Base-by-base conservation (phyloP, 2,888 invertebrate species). In the Cheilosia vernalis region DNA sequence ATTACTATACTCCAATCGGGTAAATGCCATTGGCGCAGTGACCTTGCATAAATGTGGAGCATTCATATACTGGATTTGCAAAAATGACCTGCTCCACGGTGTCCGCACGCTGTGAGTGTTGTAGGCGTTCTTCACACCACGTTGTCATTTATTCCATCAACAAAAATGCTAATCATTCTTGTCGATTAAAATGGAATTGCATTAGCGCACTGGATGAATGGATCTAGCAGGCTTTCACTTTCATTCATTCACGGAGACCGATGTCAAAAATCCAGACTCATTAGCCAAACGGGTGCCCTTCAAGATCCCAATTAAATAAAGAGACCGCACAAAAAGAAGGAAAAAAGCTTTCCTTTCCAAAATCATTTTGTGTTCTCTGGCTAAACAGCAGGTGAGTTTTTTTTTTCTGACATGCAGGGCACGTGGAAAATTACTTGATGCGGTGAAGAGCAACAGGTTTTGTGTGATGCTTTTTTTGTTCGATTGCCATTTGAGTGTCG, bases 201-300 rank as follows among this genome's bases (percentile, higher is more conserved):
- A 61, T 30, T 51, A 61, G 40, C 51, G n/a, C 24, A 66, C 15
- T 30, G 30, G 4, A 49, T 19, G 13, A 30, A 30, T 17, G 37
- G 37, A 37, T 37, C 13, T 37, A 37, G 33, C 33, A 67, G 49
- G 17, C 77, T 64, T 78, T 78, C 78, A 70, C 78, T 78, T 78
- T 78, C 19, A 30, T 24, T n/a, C 40, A 42, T 27, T 78, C 64
- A 70, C 55, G 55, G 55, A 61, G 24, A 47, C 17, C 10, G 37
- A 17, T 40, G 27, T 33, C 33, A 47, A 19, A n/a, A 10, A 37
- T 69, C 37, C 55, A 55, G n/a, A 77, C 69, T 69, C 53, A 37
- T 63, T 61, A 37, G 53, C 53, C 53, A 61, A 13, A 55, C 55
- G 42, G 53, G 27, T 69, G 77, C 69, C 77, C 77, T 77, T 77